These are phyloP conservation scores for Hexactinellida sp. DNA, from an alignment of 37 sponge, comb jelly and placozoan genomes.

Conservation along the genomic window DNA sequence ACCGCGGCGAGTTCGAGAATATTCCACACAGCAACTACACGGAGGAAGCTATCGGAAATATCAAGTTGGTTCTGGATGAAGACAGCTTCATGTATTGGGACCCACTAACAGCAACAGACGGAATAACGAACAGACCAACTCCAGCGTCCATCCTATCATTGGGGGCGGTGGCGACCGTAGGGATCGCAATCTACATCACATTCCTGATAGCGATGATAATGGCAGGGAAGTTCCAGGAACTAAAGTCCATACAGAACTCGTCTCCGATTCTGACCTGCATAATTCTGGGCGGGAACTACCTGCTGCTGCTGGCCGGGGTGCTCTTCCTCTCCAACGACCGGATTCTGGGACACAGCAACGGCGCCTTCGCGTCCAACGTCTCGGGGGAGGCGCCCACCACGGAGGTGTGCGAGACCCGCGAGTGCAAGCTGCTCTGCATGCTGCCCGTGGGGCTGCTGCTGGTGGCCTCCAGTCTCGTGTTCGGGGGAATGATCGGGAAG, in stretches of 20 bases:
- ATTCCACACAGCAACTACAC: not conserved
- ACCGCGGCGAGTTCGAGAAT: not conserved
- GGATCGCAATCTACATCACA: not conserved
- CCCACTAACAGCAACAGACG: not conserved
- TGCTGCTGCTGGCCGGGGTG: not conserved
- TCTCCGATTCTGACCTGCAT: not conserved
- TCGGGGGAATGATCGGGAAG: slow-evolving; percentile 12
- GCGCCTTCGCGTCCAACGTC: not conserved
- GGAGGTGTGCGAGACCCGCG: not conserved
- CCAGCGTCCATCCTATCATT: not conserved
- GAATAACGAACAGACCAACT: not conserved
- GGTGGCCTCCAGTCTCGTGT: not conserved
- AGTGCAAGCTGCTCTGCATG: not conserved
- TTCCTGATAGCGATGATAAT: not conserved
- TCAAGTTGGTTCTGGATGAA: not conserved
- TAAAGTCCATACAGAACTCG: not conserved
- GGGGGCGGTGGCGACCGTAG: not conserved
- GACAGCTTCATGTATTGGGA: not conserved
- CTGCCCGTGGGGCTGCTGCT: not conserved
- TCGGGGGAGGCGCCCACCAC: not conserved
- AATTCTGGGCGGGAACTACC: not conserved
- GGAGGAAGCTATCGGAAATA: not conserved
- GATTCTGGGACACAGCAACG: not conserved
- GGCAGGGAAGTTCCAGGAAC: not conserved
- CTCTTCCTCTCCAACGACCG: not conserved